Evolutionary conservation across 1,140 invertebrate genomes (phyloP).

Genomic region (Drosophila erecta): DNA sequence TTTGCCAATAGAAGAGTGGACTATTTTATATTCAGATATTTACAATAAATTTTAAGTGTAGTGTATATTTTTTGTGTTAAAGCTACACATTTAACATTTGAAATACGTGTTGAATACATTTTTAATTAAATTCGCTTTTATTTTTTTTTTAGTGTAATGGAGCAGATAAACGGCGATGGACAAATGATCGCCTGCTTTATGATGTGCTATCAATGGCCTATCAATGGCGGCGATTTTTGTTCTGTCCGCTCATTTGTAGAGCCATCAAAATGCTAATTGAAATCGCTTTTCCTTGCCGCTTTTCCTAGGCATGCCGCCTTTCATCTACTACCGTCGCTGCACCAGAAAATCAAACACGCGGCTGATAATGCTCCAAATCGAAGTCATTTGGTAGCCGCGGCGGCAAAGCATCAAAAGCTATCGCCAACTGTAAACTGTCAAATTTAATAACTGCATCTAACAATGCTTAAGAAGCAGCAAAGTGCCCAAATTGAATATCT

Average conservation of each 20-base stretch:
- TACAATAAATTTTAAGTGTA: too few relatives aligned
- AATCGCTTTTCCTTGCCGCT: constrained; percentile 51
- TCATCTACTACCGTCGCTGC: constrained; percentile 64
- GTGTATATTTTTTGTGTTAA: background rate
- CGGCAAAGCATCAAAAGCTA: constrained; percentile 63
- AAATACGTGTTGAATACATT: background rate
- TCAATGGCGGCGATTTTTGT: constrained; percentile 66
- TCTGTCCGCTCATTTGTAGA: constrained; percentile 75
- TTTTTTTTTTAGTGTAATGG: constrained; percentile 2
- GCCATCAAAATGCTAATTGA: constrained; percentile 81
- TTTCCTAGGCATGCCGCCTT: constrained; percentile 30
- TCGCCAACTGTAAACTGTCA: constrained; percentile 74
- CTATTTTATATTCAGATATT: background rate
- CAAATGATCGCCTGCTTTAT: constrained; percentile 76
- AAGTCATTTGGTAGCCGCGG: constrained; percentile 69
- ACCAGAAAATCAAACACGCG: constrained; percentile 74
- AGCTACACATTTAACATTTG: background rate
- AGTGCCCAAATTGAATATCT: constrained; percentile 73
- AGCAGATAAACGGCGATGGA: constrained; percentile 13
- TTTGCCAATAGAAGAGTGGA: background rate
- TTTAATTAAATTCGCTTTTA: background rate
- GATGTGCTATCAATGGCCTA: constrained; percentile 79
- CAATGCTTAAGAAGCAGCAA: constrained; percentile 49
- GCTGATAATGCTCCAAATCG: constrained; percentile 59
- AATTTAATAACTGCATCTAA: constrained; percentile 81